A percentile compares a stretch with the other conserved stretches of the same genome.
phyloP scores from a whole-genome alignment of 2,797 vertebrate species.

The Danio choprae region DNA sequence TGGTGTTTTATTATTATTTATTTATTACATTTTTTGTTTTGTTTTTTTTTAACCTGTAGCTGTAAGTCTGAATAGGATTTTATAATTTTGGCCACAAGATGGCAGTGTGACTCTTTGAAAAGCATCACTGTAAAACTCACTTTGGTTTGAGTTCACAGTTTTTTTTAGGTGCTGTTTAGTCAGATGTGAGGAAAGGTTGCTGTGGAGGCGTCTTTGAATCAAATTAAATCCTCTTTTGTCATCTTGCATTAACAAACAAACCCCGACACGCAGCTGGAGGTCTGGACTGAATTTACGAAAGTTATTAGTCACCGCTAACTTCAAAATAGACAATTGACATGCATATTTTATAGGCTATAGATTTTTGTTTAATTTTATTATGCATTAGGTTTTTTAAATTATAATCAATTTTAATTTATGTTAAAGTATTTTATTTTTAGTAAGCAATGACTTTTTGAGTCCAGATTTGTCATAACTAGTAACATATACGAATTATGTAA shows the following conservation, averaged over 20 bases:
- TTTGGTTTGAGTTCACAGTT: conserved; percentile 11
- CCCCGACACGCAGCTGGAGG: not conserved
- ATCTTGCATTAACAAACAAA: conserved; percentile 18
- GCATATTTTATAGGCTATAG: too few relatives aligned
- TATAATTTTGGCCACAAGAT: conserved; percentile 68
- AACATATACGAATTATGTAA: too few relatives aligned
- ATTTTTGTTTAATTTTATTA: too few relatives aligned
- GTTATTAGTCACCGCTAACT: conserved; percentile 16
- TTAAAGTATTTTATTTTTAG: too few relatives aligned
- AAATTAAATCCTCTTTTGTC: conserved; percentile 30
- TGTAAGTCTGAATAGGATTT: not conserved
- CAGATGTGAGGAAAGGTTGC: conserved; percentile 8
- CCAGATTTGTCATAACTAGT: conserved; percentile 1
- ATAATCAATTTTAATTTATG: too few relatives aligned
- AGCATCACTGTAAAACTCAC: not conserved
- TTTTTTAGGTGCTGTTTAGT: not conserved
- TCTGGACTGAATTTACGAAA: conserved; percentile 24
- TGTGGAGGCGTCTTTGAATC: conserved; percentile 22
- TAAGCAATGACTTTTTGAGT: not conserved
- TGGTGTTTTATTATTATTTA: not conserved
- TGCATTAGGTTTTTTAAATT: too few relatives aligned
- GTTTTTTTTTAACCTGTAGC: not conserved
- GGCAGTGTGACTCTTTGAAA: conserved; percentile 75
- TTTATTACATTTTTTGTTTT: not conserved
- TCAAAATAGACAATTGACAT: not conserved